phyloP scores from a whole-genome alignment of 2,888 invertebrate species.

The Cephus pulcher region DNA sequence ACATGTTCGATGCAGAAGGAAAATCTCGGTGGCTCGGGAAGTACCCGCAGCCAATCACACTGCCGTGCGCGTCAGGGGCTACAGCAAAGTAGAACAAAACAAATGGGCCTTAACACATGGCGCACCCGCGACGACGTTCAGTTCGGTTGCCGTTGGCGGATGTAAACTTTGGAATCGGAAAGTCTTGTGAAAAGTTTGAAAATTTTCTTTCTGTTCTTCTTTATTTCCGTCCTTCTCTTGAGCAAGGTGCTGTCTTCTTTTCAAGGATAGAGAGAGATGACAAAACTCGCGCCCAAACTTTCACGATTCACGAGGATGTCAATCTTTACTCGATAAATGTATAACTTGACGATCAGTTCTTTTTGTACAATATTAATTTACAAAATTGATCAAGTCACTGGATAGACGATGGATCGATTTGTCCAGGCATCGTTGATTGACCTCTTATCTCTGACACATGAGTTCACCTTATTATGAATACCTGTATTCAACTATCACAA shows the following conservation, averaged over 20 bases:
- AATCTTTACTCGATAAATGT: not conserved
- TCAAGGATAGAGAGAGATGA: not conserved
- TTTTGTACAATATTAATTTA: not conserved
- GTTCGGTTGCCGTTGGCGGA: not conserved
- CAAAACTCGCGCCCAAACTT: not conserved
- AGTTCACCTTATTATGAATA: not conserved
- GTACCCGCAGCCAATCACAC: slow-evolving; percentile 33
- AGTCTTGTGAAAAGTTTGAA: not conserved
- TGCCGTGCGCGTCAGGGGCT: slow-evolving; percentile 29
- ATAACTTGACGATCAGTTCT: not conserved
- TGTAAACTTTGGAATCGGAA: not conserved
- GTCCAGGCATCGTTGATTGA: not conserved
- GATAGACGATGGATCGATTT: not conserved
- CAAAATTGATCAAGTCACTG: not conserved
- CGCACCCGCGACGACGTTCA: slow-evolving; percentile 28
- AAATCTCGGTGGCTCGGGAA: slow-evolving; percentile 17
- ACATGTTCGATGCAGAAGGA: slow-evolving; percentile 67
- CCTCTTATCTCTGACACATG: not conserved
- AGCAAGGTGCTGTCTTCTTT: not conserved
- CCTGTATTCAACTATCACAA: not conserved
- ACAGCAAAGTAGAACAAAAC: slow-evolving; percentile 38
- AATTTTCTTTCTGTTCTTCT: not conserved
- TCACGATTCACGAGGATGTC: not conserved
- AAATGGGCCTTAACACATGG: slow-evolving; percentile 47
- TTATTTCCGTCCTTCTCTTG: not conserved